Evolutionary conservation across 1,140 invertebrate genomes (phyloP).

Genomic region (Nasonia vitripennis): DNA sequence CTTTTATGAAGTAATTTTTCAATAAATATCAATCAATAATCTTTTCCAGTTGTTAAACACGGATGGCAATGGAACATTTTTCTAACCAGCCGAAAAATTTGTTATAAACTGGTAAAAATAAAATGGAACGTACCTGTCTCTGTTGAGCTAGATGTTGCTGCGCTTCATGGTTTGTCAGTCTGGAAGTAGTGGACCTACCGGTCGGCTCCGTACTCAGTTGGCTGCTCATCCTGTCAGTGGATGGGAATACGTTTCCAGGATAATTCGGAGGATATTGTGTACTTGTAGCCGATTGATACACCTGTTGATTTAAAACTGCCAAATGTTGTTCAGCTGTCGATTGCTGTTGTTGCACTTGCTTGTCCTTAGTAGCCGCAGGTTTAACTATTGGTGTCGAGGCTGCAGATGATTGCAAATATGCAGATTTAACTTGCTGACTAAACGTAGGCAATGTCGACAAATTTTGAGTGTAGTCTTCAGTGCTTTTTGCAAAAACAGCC

Average conservation of each 20-base stretch:
- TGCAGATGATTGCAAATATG: conserved; percentile 60
- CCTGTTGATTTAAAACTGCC: conserved; percentile 66
- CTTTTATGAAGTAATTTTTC: too few species aligned
- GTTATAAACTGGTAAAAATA: background rate
- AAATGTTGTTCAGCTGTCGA: conserved; percentile 58
- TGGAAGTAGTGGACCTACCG: conserved; percentile 51
- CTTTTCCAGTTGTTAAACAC: too few species aligned
- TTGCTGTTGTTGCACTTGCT: conserved; percentile 65
- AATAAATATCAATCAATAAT: too few species aligned
- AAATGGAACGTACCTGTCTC: conserved; percentile 49
- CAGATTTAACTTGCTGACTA: conserved; percentile 54
- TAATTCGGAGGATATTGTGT: conserved; percentile 64
- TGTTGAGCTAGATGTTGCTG: conserved; percentile 60
- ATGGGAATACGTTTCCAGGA: conserved; percentile 61
- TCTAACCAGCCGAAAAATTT: background rate
- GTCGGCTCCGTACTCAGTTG: conserved; percentile 57
- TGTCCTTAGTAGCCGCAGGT: conserved; percentile 60
- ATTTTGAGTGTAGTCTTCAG: conserved; percentile 57
- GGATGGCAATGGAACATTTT: too few species aligned
- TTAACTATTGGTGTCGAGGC: conserved; percentile 60
- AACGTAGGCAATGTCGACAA: conserved; percentile 39
- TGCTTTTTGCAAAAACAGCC: conserved; percentile 49
- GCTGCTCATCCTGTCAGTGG: conserved; percentile 56
- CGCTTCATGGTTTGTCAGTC: conserved; percentile 57
- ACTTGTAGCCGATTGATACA: conserved; percentile 62